Evolutionary conservation across 2,113 vertebrate genomes (phyloP), one percentile per base, ranked within the genome.

Genomic region (Microtus montanus): DNA sequence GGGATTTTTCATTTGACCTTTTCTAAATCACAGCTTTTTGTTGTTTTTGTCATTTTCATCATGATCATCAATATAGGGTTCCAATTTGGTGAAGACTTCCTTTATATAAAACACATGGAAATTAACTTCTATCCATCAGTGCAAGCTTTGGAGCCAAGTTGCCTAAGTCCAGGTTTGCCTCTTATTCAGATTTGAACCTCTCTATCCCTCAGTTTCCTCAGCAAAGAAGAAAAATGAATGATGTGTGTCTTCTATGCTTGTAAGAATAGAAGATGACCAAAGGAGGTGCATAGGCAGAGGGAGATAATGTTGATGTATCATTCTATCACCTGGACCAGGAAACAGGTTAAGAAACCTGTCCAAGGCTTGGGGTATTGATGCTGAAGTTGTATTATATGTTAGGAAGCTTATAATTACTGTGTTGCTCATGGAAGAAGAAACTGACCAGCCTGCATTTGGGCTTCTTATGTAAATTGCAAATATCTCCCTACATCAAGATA

Each of bases 401-500:
- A 64, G 91, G 71, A 96, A 83, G 44, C 91, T 90, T 91, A 7
- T 30, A 94, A 19, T 19, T 73, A 70, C 6, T 91, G 47, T 90
- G 3, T 35, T 95, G 47, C 75, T 33, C 26, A 22, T 9, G 30
- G 47, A 79, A 10, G 52, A 82, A 13, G 4, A 93, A 91, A 68
- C 30, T 71, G 58, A 83, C 87, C 28, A 91, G 52, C 11, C n/a
- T 89, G 0, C 68, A 93, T 84, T 89, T 91, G 19, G 19, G 33
- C 13, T 58, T 80, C 90, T 96, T 68, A 83, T 38, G n/a, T 78
- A 94, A 87, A 80, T 87, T 74, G 54, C 20, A 91, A 61, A 91
- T 87, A 82, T 38, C 54, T 87, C 5, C 26, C 33, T 33, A 63
- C 5, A 8, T 35, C 33, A 79, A 93, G 63, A 87, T 91, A 73